Percentiles rank a stretch among this genome's conserved stretches.
Evolutionary conservation across 2,888 invertebrate species (phyloP).

Genomic region (Drosophila peninsularis): DNA sequence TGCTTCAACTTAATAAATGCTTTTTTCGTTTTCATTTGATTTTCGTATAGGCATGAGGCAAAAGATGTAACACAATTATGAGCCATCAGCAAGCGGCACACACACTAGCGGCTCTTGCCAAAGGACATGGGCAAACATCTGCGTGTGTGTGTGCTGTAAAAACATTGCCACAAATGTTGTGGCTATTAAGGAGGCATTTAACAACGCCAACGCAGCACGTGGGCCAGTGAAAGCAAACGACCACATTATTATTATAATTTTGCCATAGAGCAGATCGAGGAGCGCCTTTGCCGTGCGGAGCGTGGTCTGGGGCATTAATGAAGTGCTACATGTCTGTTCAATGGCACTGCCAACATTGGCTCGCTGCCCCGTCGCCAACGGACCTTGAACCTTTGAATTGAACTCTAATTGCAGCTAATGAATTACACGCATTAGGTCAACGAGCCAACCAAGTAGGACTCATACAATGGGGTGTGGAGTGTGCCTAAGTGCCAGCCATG

Average conservation of each 20-base stretch:
- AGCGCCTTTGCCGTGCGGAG: background rate
- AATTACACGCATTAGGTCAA: conserved; percentile 70
- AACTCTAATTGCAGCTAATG: conserved; percentile 75
- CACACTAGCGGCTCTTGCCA: conserved; percentile 31
- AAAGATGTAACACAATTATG: conserved; percentile 45
- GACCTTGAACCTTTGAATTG: conserved; percentile 72
- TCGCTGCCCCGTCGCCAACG: conserved; percentile 17
- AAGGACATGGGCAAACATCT: conserved; percentile 33
- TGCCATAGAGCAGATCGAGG: background rate
- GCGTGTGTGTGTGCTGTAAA: conserved; percentile 41
- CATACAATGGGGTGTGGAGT: conserved; percentile 24
- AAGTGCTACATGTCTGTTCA: conserved; percentile 58
- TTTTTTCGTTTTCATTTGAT: conserved; percentile 21
- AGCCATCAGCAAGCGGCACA: conserved; percentile 13
- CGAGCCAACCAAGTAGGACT: conserved; percentile 26
- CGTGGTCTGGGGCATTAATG: conserved; percentile 41
- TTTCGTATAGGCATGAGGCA: conserved; percentile 8
- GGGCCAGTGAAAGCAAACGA: conserved; percentile 72
- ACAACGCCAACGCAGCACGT: conserved; percentile 57
- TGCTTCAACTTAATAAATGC: conserved; percentile 11
- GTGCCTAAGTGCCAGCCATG: conserved; percentile 17
- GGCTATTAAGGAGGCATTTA: conserved; percentile 72
- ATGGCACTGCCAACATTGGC: conserved; percentile 37
- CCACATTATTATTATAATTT: conserved; percentile 69
- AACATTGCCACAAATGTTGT: conserved; percentile 64